phyloP scores from a whole-genome alignment of 2,797 vertebrate species.

The Valencia hispanica region DNA sequence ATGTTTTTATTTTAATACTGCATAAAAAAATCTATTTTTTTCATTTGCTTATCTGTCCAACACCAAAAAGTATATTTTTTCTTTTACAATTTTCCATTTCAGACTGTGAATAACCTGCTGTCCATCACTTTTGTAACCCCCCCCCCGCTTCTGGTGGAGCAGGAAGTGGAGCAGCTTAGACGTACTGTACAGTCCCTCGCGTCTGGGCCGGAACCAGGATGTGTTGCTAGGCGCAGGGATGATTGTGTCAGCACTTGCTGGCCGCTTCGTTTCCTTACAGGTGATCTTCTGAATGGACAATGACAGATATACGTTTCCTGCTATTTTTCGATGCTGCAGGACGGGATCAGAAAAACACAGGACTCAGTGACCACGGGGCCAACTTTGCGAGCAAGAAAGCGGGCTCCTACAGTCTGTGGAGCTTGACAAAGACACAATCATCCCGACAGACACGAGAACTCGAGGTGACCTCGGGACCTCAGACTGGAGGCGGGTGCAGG shows the following conservation, averaged over 20 bases:
- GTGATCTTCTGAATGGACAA: slow-evolving; percentile 84
- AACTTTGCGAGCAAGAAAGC: slow-evolving; percentile 53
- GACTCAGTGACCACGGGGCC: slow-evolving; percentile 59
- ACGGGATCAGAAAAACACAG: slow-evolving; percentile 74
- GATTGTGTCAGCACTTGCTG: slow-evolving; percentile 83
- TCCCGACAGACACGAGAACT: slow-evolving; percentile 52
- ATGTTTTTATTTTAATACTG: slow-evolving; percentile 19
- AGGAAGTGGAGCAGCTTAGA: slow-evolving; percentile 75
- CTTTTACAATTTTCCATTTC: slow-evolving; percentile 69
- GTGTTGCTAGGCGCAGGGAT: slow-evolving; percentile 81
- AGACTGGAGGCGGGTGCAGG: slow-evolving; percentile 34
- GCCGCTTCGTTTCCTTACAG: slow-evolving; percentile 82
- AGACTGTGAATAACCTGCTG: slow-evolving; percentile 69
- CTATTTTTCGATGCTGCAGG: slow-evolving; percentile 77
- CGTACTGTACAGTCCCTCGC: slow-evolving; percentile 79
- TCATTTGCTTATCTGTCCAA: slow-evolving; percentile 25
- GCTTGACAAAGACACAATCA: slow-evolving; percentile 66
- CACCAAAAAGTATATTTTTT: slow-evolving; percentile 46
- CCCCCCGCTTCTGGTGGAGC: slow-evolving; percentile 50
- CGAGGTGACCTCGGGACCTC: slow-evolving; percentile 55
- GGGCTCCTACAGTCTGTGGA: slow-evolving; percentile 56
- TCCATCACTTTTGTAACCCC: slow-evolving; percentile 41
- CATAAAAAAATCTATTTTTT: slow-evolving; percentile 23
- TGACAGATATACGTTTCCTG: slow-evolving; percentile 84
- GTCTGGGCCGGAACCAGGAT: slow-evolving; percentile 84